Evolutionary conservation across 1,140 invertebrate genomes (phyloP).

Genomic region (Pemphigus obesinymphae): DNA sequence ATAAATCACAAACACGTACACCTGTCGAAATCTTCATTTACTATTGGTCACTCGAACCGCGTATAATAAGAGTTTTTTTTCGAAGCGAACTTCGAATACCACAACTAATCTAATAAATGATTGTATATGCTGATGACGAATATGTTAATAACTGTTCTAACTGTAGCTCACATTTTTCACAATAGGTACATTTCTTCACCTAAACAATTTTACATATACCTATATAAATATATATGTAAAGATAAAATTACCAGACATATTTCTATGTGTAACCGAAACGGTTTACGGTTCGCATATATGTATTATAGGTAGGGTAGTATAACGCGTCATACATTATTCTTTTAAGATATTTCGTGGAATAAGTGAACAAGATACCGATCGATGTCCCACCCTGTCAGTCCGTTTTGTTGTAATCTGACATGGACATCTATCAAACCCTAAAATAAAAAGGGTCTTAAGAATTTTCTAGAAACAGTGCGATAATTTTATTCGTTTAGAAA

Average conservation of each 20-base stretch:
- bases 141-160: background rate
- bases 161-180: background rate
- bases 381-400: background rate
- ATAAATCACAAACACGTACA: slow-evolving; percentile 32
- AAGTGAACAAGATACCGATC: background rate
- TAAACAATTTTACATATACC: background rate
- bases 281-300: too few relatives aligned
- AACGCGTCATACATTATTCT: background rate
- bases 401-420: background rate
- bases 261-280: too few relatives aligned
- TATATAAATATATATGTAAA: background rate
- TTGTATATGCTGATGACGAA: background rate
- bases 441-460: background rate
- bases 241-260: background rate
- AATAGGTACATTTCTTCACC: background rate
- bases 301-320: too few relatives aligned
- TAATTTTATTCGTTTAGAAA: too few relatives aligned
- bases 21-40: slow-evolving; percentile 34
- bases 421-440: background rate
- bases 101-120: background rate
- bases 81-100: background rate
- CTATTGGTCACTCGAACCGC: background rate
- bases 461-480: too few relatives aligned
- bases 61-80: background rate
- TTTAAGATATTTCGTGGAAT: background rate